Conservation (phyloP, 53 echinoderm and acorn worm species). For the Echinarachnius parma region DNA sequence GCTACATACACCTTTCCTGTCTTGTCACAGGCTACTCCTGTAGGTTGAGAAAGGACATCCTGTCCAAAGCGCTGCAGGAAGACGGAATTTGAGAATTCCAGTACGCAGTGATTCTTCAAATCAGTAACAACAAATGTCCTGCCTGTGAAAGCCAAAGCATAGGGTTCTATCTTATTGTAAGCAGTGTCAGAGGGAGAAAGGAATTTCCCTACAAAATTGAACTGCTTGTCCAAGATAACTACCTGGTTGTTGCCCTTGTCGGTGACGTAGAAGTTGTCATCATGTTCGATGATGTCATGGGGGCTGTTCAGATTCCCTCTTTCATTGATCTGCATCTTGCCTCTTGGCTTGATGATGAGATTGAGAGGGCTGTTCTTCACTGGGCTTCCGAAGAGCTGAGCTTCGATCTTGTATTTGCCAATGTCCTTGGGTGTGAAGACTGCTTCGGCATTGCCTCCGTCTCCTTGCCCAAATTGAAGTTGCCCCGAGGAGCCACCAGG, state of each 20-base stretch:
- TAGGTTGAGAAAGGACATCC: conserved; percentile 39
- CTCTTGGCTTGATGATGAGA: conserved; percentile 50
- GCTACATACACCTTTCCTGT: conserved; percentile 55
- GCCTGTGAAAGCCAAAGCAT: conserved; percentile 43
- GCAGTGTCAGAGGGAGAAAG: conserved; percentile 10
- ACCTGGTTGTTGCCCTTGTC: conserved; percentile 28
- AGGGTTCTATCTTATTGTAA: conserved; percentile 21
- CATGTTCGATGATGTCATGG: conserved; percentile 55
- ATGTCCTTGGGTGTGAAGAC: conserved; percentile 49
- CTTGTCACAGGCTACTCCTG: conserved; percentile 51
- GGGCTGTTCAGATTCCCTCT: conserved; percentile 19
- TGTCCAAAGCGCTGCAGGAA: conserved; percentile 35
- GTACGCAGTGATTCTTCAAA: conserved; percentile 41
- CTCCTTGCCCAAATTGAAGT: conserved; percentile 14
- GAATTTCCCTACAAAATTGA: conserved; percentile 52
- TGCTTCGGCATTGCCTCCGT: conserved; percentile 26
- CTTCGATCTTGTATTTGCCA: conserved; percentile 52
- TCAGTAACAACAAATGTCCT: conserved; percentile 57
- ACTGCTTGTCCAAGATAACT: conserved; percentile 43
- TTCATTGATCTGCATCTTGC: conserved; percentile 30
- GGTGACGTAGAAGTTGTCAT: conserved; percentile 46
- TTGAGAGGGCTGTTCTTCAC: conserved; percentile 59
- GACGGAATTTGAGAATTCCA: conserved; percentile 43
- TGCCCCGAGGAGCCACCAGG: conserved; percentile 20
- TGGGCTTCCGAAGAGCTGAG: conserved; percentile 16